Percentiles rank a stretch among this genome's conserved stretches.
Conservation (phyloP, 2,888 invertebrate genomes). For the Emmelina monodactyla region DNA sequence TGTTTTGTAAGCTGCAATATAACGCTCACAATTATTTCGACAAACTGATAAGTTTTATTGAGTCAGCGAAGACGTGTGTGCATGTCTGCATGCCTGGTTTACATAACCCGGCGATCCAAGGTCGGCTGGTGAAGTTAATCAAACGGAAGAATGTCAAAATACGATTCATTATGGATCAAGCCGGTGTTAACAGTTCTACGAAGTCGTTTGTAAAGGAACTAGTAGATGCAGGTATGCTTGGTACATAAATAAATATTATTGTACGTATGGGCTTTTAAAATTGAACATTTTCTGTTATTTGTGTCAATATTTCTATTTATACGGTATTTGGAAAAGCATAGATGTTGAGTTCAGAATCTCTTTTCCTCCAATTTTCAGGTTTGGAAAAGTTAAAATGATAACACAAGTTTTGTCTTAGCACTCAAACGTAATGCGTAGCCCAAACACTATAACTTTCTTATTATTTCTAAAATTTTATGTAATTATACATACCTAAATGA, state of each 20-base stretch:
- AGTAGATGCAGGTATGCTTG: slow-evolving; percentile 42
- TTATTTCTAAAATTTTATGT: too few relatives aligned
- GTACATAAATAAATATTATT: background rate
- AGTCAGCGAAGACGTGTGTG: slow-evolving; percentile 40
- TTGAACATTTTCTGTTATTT: too few relatives aligned
- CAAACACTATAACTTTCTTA: too few relatives aligned
- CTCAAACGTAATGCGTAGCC: too few relatives aligned
- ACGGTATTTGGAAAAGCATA: too few relatives aligned
- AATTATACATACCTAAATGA: too few relatives aligned
- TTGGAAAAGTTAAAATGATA: too few relatives aligned
- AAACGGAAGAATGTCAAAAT: slow-evolving; percentile 41
- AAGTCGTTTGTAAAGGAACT: slow-evolving; percentile 48
- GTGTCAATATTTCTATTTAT: too few relatives aligned
- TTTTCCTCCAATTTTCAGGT: too few relatives aligned
- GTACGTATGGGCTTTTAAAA: too few relatives aligned
- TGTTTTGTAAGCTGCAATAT: slow-evolving; percentile 55
- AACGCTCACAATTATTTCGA: slow-evolving; percentile 55
- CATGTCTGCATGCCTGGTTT: slow-evolving; percentile 57
- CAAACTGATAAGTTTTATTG: slow-evolving; percentile 47
- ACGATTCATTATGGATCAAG: slow-evolving; percentile 44
- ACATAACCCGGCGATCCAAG: slow-evolving; percentile 54
- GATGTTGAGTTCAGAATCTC: too few relatives aligned
- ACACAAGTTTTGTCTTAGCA: too few relatives aligned
- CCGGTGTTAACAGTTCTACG: slow-evolving; percentile 45
- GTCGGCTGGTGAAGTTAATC: slow-evolving; percentile 39